Conservation (phyloP, 2,797 vertebrate species). For the Sebastes baramenuke region DNA sequence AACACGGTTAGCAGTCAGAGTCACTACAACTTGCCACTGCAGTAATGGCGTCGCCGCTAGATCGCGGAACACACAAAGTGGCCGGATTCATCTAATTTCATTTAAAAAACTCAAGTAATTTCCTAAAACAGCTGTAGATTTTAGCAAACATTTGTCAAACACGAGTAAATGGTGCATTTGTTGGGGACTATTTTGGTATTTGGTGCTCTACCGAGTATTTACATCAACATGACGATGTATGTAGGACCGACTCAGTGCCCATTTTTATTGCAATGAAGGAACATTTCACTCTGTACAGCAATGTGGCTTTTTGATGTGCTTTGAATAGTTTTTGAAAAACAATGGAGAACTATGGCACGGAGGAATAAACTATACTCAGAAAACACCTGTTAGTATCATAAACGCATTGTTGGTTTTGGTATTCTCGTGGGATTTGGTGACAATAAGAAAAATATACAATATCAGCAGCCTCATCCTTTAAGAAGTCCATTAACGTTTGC, state of each 20-base stretch:
- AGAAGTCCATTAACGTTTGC: not conserved
- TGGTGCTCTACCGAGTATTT: not conserved
- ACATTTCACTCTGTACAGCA: not conserved
- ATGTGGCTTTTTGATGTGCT: not conserved
- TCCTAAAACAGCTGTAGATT: not conserved
- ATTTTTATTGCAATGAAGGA: not conserved
- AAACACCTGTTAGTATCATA: not conserved
- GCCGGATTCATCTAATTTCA: too few relatives aligned
- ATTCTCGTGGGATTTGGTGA: conserved; percentile 20
- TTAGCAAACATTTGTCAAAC: not conserved
- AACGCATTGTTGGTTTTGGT: not conserved
- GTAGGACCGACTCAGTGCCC: not conserved
- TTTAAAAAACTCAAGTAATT: too few relatives aligned
- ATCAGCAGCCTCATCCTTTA: not conserved
- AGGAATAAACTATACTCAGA: too few relatives aligned
- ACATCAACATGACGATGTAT: not conserved
- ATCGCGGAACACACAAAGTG: too few relatives aligned
- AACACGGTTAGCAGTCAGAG: too few relatives aligned
- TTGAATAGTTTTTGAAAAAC: not conserved
- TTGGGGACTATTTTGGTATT: not conserved
- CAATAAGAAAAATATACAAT: not conserved
- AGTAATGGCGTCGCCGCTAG: too few relatives aligned
- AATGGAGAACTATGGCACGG: too few relatives aligned
- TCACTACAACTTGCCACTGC: too few relatives aligned
- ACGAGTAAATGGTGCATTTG: not conserved